phyloP scores from a whole-genome alignment of 2,797 vertebrate genomes.

The Tapera naevia region DNA sequence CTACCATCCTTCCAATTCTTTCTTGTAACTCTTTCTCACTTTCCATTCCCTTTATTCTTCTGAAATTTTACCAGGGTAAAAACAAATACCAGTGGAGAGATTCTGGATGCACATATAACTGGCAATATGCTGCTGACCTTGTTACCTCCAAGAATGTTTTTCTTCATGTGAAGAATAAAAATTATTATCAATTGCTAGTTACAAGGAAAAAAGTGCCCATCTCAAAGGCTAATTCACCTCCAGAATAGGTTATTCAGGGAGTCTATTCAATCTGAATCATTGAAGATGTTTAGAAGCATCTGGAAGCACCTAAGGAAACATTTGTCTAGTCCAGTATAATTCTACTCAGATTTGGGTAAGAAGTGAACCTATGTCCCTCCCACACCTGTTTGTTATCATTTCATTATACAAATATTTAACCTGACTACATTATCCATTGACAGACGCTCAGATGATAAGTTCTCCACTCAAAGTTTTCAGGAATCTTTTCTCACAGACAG shows the following conservation, averaged over 20 bases:
- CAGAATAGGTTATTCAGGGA: neutral
- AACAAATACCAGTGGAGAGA: neutral
- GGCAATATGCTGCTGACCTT: neutral
- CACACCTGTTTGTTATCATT: neutral
- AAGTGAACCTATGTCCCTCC: neutral
- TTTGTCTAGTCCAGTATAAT: neutral
- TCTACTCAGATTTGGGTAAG: neutral
- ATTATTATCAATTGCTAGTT: neutral
- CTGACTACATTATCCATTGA: neutral
- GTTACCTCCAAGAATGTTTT: neutral
- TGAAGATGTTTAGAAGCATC: neutral
- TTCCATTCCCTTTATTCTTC: neutral
- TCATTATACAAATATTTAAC: neutral
- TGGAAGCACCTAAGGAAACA: neutral
- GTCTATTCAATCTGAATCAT: neutral
- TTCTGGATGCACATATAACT: neutral
- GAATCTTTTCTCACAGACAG: neutral
- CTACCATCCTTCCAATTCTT: neutral
- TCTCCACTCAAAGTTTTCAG: neutral
- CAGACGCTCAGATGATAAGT: neutral
- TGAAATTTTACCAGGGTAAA: neutral
- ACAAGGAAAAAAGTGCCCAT: neutral
- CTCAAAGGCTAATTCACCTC: neutral
- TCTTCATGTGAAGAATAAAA: neutral
- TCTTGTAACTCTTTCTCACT: neutral